These are phyloP conservation scores for Timema podura DNA, from an alignment of 2,888 invertebrate species.

Conservation along the genomic window DNA sequence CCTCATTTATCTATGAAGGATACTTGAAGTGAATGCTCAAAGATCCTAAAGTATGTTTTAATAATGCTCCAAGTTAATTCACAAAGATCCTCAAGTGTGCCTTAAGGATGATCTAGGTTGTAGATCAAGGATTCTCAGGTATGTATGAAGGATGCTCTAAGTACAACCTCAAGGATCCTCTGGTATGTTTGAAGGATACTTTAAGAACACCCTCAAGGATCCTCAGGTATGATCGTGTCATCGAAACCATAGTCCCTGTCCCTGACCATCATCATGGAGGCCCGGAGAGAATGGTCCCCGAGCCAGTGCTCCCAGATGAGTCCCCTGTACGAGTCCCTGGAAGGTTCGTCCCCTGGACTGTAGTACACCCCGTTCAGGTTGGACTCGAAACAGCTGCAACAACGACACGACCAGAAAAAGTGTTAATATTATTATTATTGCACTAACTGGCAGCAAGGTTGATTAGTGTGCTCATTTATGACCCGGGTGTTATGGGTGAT, in stretches of 20 bases:
- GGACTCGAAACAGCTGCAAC: conserved; percentile 52
- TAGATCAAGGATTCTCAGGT: conserved; percentile 26
- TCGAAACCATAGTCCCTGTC: conserved; percentile 29
- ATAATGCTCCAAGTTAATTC: too few relatives aligned
- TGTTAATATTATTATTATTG: too few relatives aligned
- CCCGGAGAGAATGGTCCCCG: conserved; percentile 53
- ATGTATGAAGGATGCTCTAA: conserved; percentile 13
- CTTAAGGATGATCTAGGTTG: too few relatives aligned
- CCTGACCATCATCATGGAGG: conserved; percentile 50
- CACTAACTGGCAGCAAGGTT: too few relatives aligned
- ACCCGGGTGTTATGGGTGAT: too few relatives aligned
- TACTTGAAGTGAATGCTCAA: too few relatives aligned
- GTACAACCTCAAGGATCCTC: conserved; percentile 23
- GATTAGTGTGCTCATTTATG: too few relatives aligned
- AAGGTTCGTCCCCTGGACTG: conserved; percentile 37
- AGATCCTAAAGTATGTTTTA: too few relatives aligned
- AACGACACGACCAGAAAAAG: too few relatives aligned
- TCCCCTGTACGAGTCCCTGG: conserved; percentile 47
- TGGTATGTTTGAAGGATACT: conserved; percentile 20
- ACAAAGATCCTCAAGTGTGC: too few relatives aligned
- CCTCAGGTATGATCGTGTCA: conserved; percentile 16
- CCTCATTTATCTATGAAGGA: too few relatives aligned
- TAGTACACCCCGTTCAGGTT: conserved; percentile 55
- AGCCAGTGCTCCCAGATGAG: conserved; percentile 57
- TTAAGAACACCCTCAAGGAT: background rate